A percentile compares a stretch with the other conserved stretches of the same genome.
phyloP scores from a whole-genome alignment of 2,797 vertebrate species.

The Megaceryle alcyon region DNA sequence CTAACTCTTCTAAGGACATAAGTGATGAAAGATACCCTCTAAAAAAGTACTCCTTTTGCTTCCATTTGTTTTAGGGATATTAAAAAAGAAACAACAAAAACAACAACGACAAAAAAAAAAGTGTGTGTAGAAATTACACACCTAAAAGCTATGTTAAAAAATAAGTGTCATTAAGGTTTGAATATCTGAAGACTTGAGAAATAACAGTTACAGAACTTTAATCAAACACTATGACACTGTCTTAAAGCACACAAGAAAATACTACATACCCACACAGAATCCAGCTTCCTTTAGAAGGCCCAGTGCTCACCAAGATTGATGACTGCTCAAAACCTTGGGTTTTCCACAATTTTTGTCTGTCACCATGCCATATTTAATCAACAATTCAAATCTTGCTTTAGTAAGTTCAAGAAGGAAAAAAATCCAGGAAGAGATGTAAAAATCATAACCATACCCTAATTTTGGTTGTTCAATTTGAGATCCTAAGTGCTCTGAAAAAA shows the following conservation, averaged over 20 bases:
- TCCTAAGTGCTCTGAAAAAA: neutral
- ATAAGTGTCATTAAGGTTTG: neutral
- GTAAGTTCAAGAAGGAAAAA: neutral
- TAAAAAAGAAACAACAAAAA: neutral
- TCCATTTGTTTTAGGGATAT: neutral
- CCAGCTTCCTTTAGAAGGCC: neutral
- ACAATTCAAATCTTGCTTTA: neutral
- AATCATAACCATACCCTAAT: neutral
- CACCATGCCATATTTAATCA: neutral
- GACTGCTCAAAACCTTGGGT: neutral
- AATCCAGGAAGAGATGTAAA: neutral
- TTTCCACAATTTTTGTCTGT: neutral
- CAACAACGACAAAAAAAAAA: neutral
- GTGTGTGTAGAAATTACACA: neutral
- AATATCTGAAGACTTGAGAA: neutral
- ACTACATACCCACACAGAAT: neutral
- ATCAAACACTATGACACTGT: neutral
- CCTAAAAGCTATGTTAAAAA: neutral
- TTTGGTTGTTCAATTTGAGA: neutral
- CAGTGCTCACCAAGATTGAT: neutral
- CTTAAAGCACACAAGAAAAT: neutral
- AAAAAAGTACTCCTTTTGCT: neutral
- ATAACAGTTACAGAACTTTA: neutral
- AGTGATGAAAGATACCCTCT: accelerated
- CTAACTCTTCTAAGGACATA: neutral